Evolutionary conservation across 2,888 invertebrate genomes (phyloP), one percentile per base, ranked within the genome.

Genomic region (Carabus problematicus): DNA sequence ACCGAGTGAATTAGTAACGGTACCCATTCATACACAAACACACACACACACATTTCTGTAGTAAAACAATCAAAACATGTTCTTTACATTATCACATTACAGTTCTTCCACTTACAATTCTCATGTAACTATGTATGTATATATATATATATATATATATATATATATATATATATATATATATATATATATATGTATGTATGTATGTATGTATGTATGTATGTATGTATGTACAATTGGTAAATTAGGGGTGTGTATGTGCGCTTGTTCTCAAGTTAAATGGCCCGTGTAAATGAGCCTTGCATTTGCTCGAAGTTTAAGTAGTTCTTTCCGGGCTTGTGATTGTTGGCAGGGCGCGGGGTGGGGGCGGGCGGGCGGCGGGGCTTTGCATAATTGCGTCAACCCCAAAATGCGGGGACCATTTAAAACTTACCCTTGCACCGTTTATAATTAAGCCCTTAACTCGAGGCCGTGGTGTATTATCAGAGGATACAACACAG

Each of bases 101-200:
- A 55, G 12, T 16, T 55, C 8, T 18, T 16, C n/a, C n/a, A 8
- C 12, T 18, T 8, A n/a, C n/a, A 9, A 52, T 52, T 9, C 12
- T 8, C 12, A 52, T 52, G 12, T 52, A 52, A 9, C 8, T 52
- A 52, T 52, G 12, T 52, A 52, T 52, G 12, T 52, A 52, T 52
- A 52, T 52, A 52, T 52, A 52, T 52, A 52, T 14, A 42, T 42
- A 42, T 42, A 42, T 42, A 42, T 42, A 42, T 42, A 42, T 42
- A 42, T 42, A 42, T 42, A 42, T 42, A 42, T 42, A 42, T 42
- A 42, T 42, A 8, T 42, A 42, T 43, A 40, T 43, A 40, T 60
- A 49, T 49, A 62, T 39, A 59, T 63, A 55, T 52, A 61, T 63
- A 56, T 54, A 49, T 47, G 59, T 62, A 56, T 62, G 11, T 47